phyloP scores from a whole-genome alignment of 2,888 invertebrate genomes.

The Tanypteryx hageni region DNA sequence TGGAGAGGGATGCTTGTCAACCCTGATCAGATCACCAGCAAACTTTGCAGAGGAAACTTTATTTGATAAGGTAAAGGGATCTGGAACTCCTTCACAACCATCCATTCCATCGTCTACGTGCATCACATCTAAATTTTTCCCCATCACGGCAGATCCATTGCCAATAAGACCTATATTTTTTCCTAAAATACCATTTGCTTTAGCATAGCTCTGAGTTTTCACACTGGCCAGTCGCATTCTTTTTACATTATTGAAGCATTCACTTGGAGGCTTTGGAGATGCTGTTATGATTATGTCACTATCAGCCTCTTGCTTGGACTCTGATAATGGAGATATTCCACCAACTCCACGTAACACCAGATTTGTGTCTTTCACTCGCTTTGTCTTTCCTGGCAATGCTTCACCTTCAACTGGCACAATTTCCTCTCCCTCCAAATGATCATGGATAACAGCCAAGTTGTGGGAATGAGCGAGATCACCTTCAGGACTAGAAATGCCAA shows the following conservation, averaged over 20 bases:
- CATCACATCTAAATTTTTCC: conserved; percentile 20
- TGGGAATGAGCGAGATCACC: conserved; percentile 30
- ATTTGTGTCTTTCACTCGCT: conserved; percentile 77
- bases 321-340: conserved; percentile 16
- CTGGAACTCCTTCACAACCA: conserved; percentile 8
- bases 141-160: conserved; percentile 12
- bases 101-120: conserved; percentile 19
- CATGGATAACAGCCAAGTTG: conserved; percentile 23
- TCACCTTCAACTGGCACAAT: conserved; percentile 22
- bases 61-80: neutral
- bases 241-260: conserved; percentile 72
- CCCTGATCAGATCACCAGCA: neutral
- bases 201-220: conserved; percentile 36
- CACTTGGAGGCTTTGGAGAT: conserved; percentile 28
- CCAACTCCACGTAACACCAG: conserved; percentile 68
- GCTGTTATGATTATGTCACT: conserved; percentile 48
- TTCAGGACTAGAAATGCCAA: conserved; percentile 27
- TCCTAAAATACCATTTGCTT: conserved; percentile 55
- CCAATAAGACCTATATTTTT: conserved; percentile 53
- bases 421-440: conserved; percentile 22
- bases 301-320: conserved; percentile 61
- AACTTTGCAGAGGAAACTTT: neutral
- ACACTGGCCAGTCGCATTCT: conserved; percentile 71
- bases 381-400: conserved; percentile 69
- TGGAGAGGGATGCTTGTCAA: conserved; percentile 22